A percentile compares a stretch with the other conserved stretches of the same genome.
phyloP scores from a whole-genome alignment of 2,888 invertebrate species.

The Microctonus brassicae region DNA sequence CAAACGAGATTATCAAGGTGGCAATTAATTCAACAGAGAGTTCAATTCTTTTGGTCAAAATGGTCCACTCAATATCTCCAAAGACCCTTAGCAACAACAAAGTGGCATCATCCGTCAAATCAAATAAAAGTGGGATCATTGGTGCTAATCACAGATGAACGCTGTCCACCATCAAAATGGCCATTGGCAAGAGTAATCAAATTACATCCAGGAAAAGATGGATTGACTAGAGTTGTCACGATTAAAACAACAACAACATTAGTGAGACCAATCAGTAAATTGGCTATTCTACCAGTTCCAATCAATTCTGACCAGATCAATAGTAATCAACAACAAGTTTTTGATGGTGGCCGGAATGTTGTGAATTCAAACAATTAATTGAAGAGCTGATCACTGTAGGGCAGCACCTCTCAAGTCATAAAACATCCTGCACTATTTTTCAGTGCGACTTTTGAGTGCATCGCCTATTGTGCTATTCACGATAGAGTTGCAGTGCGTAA shows the following conservation, averaged over 20 bases:
- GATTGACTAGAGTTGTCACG: neutral
- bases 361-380: neutral
- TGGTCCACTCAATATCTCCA: slow-evolving; percentile 49
- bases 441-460: too few relatives aligned
- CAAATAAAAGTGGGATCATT: neutral
- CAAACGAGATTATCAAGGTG: slow-evolving; percentile 46
- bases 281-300: neutral
- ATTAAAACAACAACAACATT: neutral
- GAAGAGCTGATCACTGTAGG: too few relatives aligned
- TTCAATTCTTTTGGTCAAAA: slow-evolving; percentile 49
- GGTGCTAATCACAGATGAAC: neutral
- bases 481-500: too few relatives aligned
- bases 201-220: neutral
- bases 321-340: neutral
- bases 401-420: too few relatives aligned
- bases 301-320: neutral
- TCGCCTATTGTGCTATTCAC: too few relatives aligned
- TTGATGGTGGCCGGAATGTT: slow-evolving; percentile 1
- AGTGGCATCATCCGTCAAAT: neutral
- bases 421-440: too few relatives aligned
- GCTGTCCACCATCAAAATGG: neutral
- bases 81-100: neutral
- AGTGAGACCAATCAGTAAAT: neutral
- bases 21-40: slow-evolving; percentile 48
- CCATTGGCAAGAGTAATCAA: neutral